Conservation (phyloP, 2,888 invertebrate species). For the Dryobotodes eremita region DNA sequence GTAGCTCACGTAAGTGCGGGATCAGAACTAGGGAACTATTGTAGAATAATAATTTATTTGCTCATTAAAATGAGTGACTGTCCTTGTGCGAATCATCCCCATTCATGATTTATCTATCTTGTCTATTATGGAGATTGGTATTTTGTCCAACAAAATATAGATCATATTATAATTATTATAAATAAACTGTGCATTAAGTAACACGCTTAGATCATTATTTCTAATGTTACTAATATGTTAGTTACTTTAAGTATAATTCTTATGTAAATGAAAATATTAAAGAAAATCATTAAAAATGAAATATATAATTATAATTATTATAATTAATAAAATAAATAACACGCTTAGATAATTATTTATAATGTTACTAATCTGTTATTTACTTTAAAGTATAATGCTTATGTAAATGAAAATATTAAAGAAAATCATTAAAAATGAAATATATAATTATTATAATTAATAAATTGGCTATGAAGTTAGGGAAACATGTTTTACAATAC, state of each 20-base stretch:
- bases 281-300: slow-evolving; percentile 53
- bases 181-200: slow-evolving; percentile 25
- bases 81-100: slow-evolving; percentile 27
- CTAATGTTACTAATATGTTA: slow-evolving; percentile 15
- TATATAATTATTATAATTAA: slow-evolving; percentile 20
- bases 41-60: slow-evolving; percentile 52
- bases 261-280: slow-evolving; percentile 27
- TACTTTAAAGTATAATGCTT: slow-evolving; percentile 4
- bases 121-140: background rate
- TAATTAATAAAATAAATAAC: slow-evolving; percentile 23
- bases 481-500: slow-evolving; percentile 53
- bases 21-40: slow-evolving; percentile 64
- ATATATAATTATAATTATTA: slow-evolving; percentile 26
- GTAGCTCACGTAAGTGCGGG: slow-evolving; percentile 65
- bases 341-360: slow-evolving; percentile 35
- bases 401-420: slow-evolving; percentile 31
- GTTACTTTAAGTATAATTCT: slow-evolving; percentile 4
- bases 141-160: slow-evolving; percentile 41
- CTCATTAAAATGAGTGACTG: slow-evolving; percentile 36
- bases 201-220: slow-evolving; percentile 37
- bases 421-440: slow-evolving; percentile 50
- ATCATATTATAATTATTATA: background rate
- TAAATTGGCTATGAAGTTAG: slow-evolving; percentile 43
- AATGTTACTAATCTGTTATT: slow-evolving; percentile 16
- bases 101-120: slow-evolving; percentile 3